These are phyloP conservation scores for Tillus elongatus DNA, from an alignment of 2,888 invertebrate genomes.

Conservation along the genomic window DNA sequence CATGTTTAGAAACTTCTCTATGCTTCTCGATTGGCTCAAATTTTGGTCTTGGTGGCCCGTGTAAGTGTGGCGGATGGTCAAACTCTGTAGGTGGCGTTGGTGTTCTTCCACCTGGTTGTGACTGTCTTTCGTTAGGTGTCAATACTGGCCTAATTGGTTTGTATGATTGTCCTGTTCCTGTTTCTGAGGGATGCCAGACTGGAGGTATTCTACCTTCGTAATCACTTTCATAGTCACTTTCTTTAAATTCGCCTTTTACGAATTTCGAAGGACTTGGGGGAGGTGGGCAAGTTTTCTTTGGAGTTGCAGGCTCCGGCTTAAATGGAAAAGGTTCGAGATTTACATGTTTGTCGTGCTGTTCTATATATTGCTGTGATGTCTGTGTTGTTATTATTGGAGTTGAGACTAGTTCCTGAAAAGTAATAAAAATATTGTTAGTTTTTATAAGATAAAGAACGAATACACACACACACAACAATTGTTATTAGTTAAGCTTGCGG, in stretches of 20 bases:
- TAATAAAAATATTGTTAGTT: too few relatives aligned
- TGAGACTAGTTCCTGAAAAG: slow-evolving; percentile 47
- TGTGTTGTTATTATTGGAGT: slow-evolving; percentile 46
- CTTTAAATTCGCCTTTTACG: slow-evolving; percentile 54
- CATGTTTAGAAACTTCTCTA: slow-evolving; percentile 36
- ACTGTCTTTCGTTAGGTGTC: slow-evolving; percentile 44
- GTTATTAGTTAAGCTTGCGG: too few relatives aligned
- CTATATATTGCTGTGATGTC: slow-evolving; percentile 34
- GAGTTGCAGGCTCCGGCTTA: slow-evolving; percentile 38
- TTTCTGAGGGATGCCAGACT: slow-evolving; percentile 50
- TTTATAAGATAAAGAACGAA: too few relatives aligned
- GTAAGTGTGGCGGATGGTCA: slow-evolving; percentile 43
- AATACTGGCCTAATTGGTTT: slow-evolving; percentile 51
- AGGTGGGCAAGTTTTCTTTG: slow-evolving; percentile 40
- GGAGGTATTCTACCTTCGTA: slow-evolving; percentile 56
- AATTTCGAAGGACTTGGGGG: slow-evolving; percentile 58
- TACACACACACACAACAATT: too few relatives aligned
- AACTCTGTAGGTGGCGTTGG: slow-evolving; percentile 53
- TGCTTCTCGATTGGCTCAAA: slow-evolving; percentile 51
- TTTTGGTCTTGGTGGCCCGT: slow-evolving; percentile 45
- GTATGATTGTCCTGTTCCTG: slow-evolving; percentile 48
- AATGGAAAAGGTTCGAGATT: slow-evolving; percentile 43
- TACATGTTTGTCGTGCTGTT: slow-evolving; percentile 35
- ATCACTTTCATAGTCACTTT: slow-evolving; percentile 66
- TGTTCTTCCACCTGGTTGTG: slow-evolving; percentile 42